phyloP scores from a whole-genome alignment of 2,888 invertebrate species.

The Lydus trimaculatus region DNA sequence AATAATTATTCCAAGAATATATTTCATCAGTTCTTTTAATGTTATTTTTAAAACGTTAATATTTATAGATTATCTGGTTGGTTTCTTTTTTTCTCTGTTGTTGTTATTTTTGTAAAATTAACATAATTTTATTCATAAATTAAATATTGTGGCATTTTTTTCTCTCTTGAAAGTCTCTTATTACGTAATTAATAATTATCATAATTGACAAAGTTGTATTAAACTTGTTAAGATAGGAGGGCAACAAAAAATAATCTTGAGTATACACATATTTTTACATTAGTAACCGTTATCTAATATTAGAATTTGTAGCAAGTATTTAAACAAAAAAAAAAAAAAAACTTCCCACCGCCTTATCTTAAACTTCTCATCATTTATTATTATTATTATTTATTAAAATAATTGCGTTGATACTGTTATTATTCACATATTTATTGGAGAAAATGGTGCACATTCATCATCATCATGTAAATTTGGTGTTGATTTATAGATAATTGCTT shows the following conservation, averaged over 20 bases:
- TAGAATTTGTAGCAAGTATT: not conserved
- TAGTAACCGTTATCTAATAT: not conserved
- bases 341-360: not conserved
- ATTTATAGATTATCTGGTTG: not conserved
- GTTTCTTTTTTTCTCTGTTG: not conserved
- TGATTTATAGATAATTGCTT: constrained; percentile 20
- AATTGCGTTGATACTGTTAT: not conserved
- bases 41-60: not conserved
- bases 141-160: not conserved
- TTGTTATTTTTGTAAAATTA: not conserved
- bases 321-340: not conserved
- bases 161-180: not conserved
- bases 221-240: not conserved
- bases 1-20: not conserved
- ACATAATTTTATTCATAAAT: not conserved
- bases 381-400: not conserved
- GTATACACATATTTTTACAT: not conserved
- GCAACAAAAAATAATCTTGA: not conserved
- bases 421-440: not conserved
- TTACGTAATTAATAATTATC: not conserved
- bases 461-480: constrained; percentile 7
- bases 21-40: not conserved
- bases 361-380: not conserved
- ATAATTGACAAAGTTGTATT: not conserved
- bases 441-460: not conserved